A percentile compares a stretch with the other conserved stretches of the same genome.
Conservation (phyloP, 2,113 vertebrate species). For the Pterocles orientalis region DNA sequence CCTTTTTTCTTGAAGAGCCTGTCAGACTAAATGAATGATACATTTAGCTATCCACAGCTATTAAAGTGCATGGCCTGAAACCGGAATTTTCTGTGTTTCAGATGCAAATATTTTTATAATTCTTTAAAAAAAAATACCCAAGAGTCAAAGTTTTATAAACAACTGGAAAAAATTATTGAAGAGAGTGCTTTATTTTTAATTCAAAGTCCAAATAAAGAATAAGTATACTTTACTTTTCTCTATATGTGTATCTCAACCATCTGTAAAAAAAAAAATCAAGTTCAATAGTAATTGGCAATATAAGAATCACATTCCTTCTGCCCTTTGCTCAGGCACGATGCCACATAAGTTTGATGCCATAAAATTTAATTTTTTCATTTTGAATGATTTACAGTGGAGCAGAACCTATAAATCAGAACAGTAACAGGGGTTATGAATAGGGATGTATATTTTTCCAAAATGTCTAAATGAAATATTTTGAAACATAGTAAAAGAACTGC, state of each 20-base stretch:
- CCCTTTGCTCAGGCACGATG: slow-evolving; percentile 73
- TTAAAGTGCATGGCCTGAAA: slow-evolving; percentile 10
- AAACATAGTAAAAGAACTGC: slow-evolving; percentile 81
- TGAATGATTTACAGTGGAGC: slow-evolving; percentile 81
- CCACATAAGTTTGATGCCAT: slow-evolving; percentile 75
- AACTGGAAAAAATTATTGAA: slow-evolving; percentile 49
- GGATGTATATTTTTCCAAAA: slow-evolving; percentile 91
- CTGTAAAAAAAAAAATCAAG: slow-evolving; percentile 59
- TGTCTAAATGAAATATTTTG: slow-evolving; percentile 88
- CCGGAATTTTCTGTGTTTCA: slow-evolving; percentile 27
- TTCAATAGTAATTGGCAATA: slow-evolving; percentile 72
- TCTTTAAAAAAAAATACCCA: slow-evolving; percentile 24
- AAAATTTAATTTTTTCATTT: slow-evolving; percentile 82
- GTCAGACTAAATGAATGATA: slow-evolving; percentile 21
- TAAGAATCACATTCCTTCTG: slow-evolving; percentile 74
- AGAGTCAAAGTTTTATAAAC: slow-evolving; percentile 36
- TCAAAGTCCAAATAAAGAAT: slow-evolving; percentile 59
- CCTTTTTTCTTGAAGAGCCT: background rate
- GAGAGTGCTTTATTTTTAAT: slow-evolving; percentile 45
- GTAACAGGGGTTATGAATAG: slow-evolving; percentile 88
- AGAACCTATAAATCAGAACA: slow-evolving; percentile 88
- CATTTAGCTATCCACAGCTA: background rate
- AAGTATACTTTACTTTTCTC: slow-evolving; percentile 30
- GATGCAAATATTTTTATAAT: slow-evolving; percentile 47
- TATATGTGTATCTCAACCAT: slow-evolving; percentile 39